These are phyloP conservation scores for Eupithecia subfuscata DNA, from an alignment of 2,888 invertebrate genomes.

Conservation along the genomic window DNA sequence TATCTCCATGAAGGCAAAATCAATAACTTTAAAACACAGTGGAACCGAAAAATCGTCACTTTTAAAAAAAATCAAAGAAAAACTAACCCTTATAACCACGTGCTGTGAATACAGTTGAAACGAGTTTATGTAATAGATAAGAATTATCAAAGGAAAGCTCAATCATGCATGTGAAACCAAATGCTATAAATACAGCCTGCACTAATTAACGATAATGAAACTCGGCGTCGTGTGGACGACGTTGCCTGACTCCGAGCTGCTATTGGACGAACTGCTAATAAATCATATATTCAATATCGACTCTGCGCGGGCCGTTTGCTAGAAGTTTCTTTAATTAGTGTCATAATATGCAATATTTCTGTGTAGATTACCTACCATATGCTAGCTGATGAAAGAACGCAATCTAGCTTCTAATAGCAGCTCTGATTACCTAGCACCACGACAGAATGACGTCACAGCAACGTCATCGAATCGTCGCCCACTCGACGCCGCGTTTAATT, in stretches of 20 bases:
- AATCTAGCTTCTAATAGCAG: neutral
- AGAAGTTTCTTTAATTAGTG: too few species aligned
- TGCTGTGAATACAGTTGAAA: neutral
- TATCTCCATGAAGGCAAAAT: too few species aligned
- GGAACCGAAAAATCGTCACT: too few species aligned
- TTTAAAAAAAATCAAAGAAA: too few species aligned
- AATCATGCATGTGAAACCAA: neutral
- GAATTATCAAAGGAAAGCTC: neutral
- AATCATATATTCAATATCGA: too few species aligned
- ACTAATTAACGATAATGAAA: neutral
- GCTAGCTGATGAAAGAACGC: neutral
- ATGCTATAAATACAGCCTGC: neutral
- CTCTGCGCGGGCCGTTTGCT: too few species aligned
- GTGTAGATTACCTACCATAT: too few species aligned
- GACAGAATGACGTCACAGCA: neutral
- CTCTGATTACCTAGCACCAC: neutral
- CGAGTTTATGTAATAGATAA: too few species aligned
- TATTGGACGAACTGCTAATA: too few species aligned
- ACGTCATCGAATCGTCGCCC: slow-evolving; percentile 1
- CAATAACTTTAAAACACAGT: too few species aligned
- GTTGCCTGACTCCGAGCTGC: too few species aligned
- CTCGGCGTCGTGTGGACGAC: neutral
- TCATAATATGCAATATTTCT: too few species aligned
- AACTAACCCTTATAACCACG: neutral
- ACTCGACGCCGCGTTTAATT: neutral